Base-by-base conservation (phyloP, 2,113 vertebrate genomes). In the Cnemophilus loriae region DNA sequence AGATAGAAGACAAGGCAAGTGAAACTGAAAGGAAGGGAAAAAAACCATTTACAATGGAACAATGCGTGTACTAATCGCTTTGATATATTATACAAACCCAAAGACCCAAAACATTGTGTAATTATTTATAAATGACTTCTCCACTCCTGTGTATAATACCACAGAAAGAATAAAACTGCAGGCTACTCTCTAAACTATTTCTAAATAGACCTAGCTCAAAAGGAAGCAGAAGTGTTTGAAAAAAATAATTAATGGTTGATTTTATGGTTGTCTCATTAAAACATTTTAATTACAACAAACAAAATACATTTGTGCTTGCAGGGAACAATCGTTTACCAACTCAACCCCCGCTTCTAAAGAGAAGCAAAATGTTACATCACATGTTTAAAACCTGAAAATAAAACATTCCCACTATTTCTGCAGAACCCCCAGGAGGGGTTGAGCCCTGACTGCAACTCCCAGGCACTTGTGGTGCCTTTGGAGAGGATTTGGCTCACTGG, bases 61-160 rank as follows among this genome's bases (percentile, higher is more conserved):
- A 99, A 99, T 99, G 98, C 98, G 96, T 98, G 99, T 99, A 99
- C 98, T 99, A 99, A 99, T 99, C 98, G 99, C 99, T 99, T 99
- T 99, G 99, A 99, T 99, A 99, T 99, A 99, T 99, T 99, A 99
- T 99, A 99, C 99, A 99, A 99, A 98, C 98, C 99, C 99, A 98
- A 98, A 99, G 99, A 99, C 99, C 99, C 99, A 98, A 99, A 99
- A 99, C 99, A 99, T 99, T 99, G 99, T 99, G 99, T 99, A 99
- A 99, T 99, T 99, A 99, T 99, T 99, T 99, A 99, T 99, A 99
- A 99, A 99, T 99, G 99, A 99, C 98, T 98, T 98, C 98, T 99
- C 98, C 98, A 98, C 98, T 98, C 97, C 97, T 98, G 97, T 96
- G 97, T 98, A 98, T 99, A 98, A 99, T 98, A 97, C 98, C 96